Evolutionary conservation across 2,888 invertebrate genomes (phyloP).

Genomic region (Leucophenga maculata): DNA sequence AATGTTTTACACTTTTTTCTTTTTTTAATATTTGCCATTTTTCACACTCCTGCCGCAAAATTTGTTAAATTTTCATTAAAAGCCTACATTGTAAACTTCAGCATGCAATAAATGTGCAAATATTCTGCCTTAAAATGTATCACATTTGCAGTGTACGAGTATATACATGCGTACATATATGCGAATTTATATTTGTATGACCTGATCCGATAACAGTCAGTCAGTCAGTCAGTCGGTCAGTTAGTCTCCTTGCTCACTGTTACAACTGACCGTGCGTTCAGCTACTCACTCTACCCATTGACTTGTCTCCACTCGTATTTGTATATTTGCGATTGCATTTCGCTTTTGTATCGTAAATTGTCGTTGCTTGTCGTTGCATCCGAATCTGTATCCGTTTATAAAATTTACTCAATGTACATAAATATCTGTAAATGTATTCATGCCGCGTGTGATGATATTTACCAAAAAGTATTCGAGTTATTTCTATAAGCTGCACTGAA

Average conservation of each 20-base stretch:
- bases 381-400: constrained; percentile 1
- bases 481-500: no score
- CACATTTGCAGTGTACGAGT: not conserved
- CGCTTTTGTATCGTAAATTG: not conserved
- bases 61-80: constrained; percentile 59
- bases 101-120: constrained; percentile 38
- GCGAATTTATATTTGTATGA: no score
- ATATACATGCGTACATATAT: no score
- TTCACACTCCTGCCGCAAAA: constrained; percentile 59
- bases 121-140: constrained; percentile 35
- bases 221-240: no score
- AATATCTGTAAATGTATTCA: no score
- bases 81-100: constrained; percentile 43
- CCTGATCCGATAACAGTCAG: no score
- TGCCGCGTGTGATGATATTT: not conserved
- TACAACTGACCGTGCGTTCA: not conserved
- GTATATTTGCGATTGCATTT: not conserved
- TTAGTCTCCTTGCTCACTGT: no score
- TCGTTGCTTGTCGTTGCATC: not conserved
- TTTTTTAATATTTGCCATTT: constrained; percentile 44
- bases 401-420: no score
- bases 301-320: not conserved
- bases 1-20: constrained; percentile 21
- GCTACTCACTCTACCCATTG: not conserved
- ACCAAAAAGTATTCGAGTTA: not conserved